Conservation (phyloP, 2,888 invertebrate genomes). For the Cerastis rubricosa region DNA sequence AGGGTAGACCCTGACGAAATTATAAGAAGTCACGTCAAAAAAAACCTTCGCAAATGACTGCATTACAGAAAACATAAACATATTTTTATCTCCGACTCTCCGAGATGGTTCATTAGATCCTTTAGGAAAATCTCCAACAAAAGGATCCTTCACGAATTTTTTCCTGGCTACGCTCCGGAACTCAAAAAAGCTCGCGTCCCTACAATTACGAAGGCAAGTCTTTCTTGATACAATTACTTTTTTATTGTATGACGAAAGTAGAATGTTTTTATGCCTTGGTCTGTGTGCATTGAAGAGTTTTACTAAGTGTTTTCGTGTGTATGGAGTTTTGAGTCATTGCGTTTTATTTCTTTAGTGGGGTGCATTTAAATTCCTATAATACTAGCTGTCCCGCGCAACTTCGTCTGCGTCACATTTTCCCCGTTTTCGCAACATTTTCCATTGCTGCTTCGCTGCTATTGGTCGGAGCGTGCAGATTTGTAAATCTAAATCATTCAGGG, state of each 20-base stretch:
- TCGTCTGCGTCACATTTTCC: too few species aligned
- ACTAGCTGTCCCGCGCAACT: too few species aligned
- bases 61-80: constrained; percentile 44
- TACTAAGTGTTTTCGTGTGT: neutral
- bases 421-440: too few species aligned
- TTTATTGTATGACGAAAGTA: constrained; percentile 48
- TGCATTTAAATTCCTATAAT: neutral
- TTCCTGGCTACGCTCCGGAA: constrained; percentile 56
- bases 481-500: too few species aligned
- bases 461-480: too few species aligned
- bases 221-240: constrained; percentile 64
- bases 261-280: constrained; percentile 54
- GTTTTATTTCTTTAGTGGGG: constrained; percentile 3
- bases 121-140: constrained; percentile 63
- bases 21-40: neutral
- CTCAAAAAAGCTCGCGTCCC: constrained; percentile 57
- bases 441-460: too few species aligned
- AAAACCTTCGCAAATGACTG: constrained; percentile 12
- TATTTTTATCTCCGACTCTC: constrained; percentile 53
- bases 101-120: constrained; percentile 64
- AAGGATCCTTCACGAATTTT: constrained; percentile 50
- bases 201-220: constrained; percentile 55
- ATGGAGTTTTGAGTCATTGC: neutral
- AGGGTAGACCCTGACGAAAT: constrained; percentile 2
- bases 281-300: constrained; percentile 12